Conservation (phyloP, 92 coral and sea anemone genomes). For the Hydrozoanthus gracilis region DNA sequence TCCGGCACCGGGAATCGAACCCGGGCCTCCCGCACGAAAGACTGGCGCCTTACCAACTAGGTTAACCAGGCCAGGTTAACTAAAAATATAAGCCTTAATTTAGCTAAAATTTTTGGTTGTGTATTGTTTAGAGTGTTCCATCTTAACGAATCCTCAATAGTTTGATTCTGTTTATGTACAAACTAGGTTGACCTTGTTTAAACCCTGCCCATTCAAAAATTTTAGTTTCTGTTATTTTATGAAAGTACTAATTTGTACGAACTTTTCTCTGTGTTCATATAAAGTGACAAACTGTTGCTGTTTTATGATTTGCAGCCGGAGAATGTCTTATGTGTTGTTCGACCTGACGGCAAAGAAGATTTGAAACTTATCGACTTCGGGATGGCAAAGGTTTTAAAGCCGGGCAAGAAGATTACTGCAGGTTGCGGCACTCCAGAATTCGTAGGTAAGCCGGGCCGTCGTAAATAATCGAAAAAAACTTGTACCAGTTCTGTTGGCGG, state of each 20-base stretch:
- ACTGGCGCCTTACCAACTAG: no score
- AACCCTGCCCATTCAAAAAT: neutral
- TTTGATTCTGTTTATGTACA: no score
- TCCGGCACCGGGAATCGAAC: no score
- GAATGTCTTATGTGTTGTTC: conserved; percentile 93
- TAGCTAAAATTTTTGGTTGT: no score
- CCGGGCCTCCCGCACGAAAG: no score
- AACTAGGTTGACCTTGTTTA: no score
- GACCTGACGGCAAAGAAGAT: conserved; percentile 95
- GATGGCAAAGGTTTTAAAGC: conserved; percentile 90
- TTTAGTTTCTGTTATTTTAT: neutral
- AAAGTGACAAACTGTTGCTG: neutral
- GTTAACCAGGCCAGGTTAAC: no score
- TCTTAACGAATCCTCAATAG: no score
- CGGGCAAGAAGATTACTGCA: conserved; percentile 82
- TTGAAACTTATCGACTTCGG: conserved; percentile 97
- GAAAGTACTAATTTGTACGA: neutral
- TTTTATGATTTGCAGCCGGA: conserved; percentile 76
- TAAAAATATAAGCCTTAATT: no score
- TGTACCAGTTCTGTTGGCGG: no score
- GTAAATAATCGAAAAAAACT: no score
- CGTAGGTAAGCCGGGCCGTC: conserved; percentile 72
- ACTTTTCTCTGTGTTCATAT: neutral
- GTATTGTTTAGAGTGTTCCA: no score
- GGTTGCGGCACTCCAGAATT: conserved; percentile 99